Evolutionary conservation across 1,140 invertebrate species (phyloP).

Genomic region (Diorhabda sublineata): DNA sequence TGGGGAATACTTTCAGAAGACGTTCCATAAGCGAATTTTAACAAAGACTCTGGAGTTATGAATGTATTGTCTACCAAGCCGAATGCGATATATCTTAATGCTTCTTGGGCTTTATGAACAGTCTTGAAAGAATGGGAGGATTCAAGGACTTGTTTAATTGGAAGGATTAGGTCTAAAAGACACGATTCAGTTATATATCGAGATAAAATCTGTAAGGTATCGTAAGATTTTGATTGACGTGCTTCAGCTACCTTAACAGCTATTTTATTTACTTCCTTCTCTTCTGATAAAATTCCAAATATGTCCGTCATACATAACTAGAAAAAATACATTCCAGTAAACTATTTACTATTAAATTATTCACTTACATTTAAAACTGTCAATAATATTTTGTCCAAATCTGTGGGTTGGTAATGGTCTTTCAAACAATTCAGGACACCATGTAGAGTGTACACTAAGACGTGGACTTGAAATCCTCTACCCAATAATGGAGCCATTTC

Average conservation of each 20-base stretch:
- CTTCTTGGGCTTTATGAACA: constrained; percentile 74
- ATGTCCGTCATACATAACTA: constrained; percentile 80
- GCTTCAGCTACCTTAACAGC: constrained; percentile 75
- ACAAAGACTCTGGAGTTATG: constrained; percentile 64
- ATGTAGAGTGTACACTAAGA: constrained; percentile 85
- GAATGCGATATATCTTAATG: constrained; percentile 69
- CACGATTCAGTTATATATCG: constrained; percentile 72
- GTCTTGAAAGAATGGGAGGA: constrained; percentile 75
- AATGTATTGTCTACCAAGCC: constrained; percentile 79
- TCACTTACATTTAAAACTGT: constrained; percentile 71
- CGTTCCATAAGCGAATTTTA: constrained; percentile 78
- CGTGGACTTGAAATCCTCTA: constrained; percentile 90
- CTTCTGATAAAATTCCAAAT: constrained; percentile 82
- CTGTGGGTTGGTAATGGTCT: constrained; percentile 58
- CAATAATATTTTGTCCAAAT: constrained; percentile 74
- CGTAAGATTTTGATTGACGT: constrained; percentile 80
- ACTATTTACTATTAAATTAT: not conserved
- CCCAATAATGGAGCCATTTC: constrained; percentile 79
- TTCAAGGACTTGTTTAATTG: constrained; percentile 77
- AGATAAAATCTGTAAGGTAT: constrained; percentile 78
- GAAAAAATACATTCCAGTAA: constrained; percentile 10
- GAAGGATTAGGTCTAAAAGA: constrained; percentile 72
- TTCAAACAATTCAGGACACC: constrained; percentile 71
- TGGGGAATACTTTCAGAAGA: constrained; percentile 75
- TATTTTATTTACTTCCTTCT: constrained; percentile 86